These are phyloP conservation scores for Acropternis orthonyx DNA, from an alignment of 2,797 vertebrate species.

Conservation along the genomic window DNA sequence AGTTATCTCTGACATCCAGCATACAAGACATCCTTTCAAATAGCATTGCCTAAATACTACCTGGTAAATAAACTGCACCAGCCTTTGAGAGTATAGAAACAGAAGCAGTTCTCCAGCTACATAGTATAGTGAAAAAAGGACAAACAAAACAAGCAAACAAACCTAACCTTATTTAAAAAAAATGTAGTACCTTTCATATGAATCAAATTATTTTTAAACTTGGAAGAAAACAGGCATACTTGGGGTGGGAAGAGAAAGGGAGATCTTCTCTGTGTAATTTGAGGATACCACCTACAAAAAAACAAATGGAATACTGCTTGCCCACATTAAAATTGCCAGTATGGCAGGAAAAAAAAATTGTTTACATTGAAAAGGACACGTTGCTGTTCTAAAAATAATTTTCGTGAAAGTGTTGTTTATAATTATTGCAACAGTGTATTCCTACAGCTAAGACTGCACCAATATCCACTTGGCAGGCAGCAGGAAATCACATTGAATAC, in stretches of 20 bases:
- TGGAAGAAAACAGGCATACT: neutral
- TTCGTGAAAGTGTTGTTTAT: neutral
- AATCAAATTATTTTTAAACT: neutral
- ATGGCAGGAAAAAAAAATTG: neutral
- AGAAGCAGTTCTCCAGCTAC: neutral
- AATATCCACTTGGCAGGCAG: neutral
- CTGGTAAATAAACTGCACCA: neutral
- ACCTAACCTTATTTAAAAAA: fast-evolving
- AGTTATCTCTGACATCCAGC: neutral
- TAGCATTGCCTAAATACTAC: neutral
- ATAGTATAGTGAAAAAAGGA: neutral
- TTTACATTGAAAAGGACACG: slow-evolving; percentile 11
- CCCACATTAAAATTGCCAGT: neutral
- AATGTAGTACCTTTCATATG: neutral
- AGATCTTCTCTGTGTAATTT: neutral
- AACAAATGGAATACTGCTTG: neutral
- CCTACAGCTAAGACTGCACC: neutral
- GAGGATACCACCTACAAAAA: slow-evolving; percentile 40
- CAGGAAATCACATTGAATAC: neutral
- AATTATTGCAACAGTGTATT: slow-evolving; percentile 19
- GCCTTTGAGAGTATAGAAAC: neutral
- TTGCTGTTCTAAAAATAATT: slow-evolving; percentile 37
- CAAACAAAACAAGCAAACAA: no score
- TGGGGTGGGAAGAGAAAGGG: neutral
- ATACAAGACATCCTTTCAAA: neutral